Conservation (phyloP, 2,888 invertebrate species). For the Sabatieria punctata region DNA sequence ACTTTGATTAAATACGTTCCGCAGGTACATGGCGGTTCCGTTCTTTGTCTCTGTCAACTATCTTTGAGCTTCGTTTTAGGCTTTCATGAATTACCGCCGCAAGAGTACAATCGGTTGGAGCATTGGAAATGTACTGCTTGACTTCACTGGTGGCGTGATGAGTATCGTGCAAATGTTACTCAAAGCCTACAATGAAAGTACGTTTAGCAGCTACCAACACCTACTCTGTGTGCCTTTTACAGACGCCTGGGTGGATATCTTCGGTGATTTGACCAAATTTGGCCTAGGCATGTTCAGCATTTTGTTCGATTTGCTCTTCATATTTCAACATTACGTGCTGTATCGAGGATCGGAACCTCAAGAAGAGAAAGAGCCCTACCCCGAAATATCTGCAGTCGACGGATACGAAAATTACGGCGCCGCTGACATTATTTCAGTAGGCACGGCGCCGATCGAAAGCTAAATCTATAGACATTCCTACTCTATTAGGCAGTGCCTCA, state of each 20-base stretch:
- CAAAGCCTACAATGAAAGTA: conserved; percentile 13
- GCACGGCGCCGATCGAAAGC: too few relatives aligned
- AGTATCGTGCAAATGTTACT: conserved; percentile 89
- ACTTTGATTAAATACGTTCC: conserved; percentile 95
- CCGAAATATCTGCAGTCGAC: too few relatives aligned
- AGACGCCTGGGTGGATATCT: conserved; percentile 92
- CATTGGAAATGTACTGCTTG: conserved; percentile 88
- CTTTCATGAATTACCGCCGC: conserved; percentile 80
- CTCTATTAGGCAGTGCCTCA: too few relatives aligned
- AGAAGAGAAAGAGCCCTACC: too few relatives aligned
- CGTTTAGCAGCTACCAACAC: background rate
- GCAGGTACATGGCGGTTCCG: conserved; percentile 46
- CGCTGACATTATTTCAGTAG: too few relatives aligned
- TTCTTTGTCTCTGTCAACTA: too few relatives aligned
- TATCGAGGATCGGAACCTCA: too few relatives aligned
- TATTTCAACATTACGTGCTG: conserved; percentile 82
- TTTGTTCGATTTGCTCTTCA: conserved; percentile 84
- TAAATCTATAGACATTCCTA: too few relatives aligned
- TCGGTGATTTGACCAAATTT: conserved; percentile 93
- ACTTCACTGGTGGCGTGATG: conserved; percentile 80
- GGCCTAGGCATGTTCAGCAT: conserved; percentile 92
- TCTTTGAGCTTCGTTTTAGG: conserved; percentile 49
- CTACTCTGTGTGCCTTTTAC: conserved; percentile 39
- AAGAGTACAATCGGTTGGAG: conserved; percentile 97
- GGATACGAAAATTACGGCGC: too few relatives aligned